phyloP scores from a whole-genome alignment of 2,888 invertebrate species.

The Nowickia ferox region DNA sequence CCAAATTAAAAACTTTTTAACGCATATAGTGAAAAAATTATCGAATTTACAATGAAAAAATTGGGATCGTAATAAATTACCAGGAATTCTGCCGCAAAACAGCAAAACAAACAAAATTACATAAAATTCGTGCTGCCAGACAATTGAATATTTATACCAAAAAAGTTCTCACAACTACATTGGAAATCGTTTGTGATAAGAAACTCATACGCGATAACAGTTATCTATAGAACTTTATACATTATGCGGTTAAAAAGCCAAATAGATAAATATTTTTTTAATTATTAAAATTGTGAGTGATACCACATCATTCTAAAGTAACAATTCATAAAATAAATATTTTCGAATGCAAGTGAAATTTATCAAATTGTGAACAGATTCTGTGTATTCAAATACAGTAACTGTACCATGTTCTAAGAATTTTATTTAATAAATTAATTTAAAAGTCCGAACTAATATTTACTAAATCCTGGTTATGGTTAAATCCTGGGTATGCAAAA shows the following conservation, averaged over 20 bases:
- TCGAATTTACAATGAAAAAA: constrained; percentile 30
- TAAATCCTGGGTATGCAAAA: too few relatives aligned
- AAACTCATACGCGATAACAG: constrained; percentile 11
- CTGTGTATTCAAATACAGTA: too few relatives aligned
- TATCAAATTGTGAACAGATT: too few relatives aligned
- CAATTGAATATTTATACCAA: constrained; percentile 6
- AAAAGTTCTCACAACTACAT: background rate
- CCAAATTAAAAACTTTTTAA: background rate
- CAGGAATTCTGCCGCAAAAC: constrained; percentile 18
- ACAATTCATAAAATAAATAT: too few relatives aligned
- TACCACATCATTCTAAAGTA: too few relatives aligned
- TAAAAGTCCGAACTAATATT: too few relatives aligned
- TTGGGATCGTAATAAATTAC: background rate
- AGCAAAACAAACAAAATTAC: constrained; percentile 60
- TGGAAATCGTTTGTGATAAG: background rate
- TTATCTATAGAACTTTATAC: background rate
- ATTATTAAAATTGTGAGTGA: too few relatives aligned
- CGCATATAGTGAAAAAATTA: background rate
- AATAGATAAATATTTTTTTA: background rate
- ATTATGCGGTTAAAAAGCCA: background rate
- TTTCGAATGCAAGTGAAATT: too few relatives aligned
- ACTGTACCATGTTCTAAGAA: too few relatives aligned
- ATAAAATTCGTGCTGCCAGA: constrained; percentile 50
- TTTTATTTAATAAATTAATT: too few relatives aligned
- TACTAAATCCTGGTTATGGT: too few relatives aligned